Base-by-base conservation (phyloP, 1,140 invertebrate species). In the Cheumatopsyche charites region DNA sequence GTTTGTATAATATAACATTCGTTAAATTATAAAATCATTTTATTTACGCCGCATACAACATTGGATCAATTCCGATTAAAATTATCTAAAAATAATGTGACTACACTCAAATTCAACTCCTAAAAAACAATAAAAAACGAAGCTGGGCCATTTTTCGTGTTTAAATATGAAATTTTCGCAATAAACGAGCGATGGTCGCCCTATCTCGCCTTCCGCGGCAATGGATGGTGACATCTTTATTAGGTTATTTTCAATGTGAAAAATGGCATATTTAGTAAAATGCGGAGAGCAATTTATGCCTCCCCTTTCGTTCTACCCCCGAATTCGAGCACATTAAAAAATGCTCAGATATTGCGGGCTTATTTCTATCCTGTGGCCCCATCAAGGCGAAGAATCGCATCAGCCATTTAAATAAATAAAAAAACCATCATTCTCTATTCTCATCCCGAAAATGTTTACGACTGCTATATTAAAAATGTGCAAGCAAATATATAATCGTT, bases 231-330 rank as follows among this genome's bases (percentile, higher is more conserved):
- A 75, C 74, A 75, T 75, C 74, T 75, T 75, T 75, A 75, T 75
- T 71, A 75, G 71, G 74, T 73, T 75, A 75, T 75, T 73, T 75
- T 75, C 74, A 73, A 75, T 75, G 72, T 75, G 72, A 75, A 73
- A 71, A 75, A 75, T 75, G 71, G 71, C 69, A 73, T 71, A 73
- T 75, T 75, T 73, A 73, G 71, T 73, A 65, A 72, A 75, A 75
- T 73, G 67, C 42, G 71, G 26, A 70, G 68, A 62, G 68, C 55
- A 62, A 70, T 61, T 61, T 61, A 70, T 70, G 68, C 68, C 29
- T 70, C 41, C 55, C 25, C 63, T 68, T 58, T 36, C 29, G 9
- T 9, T 36, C 29, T 36, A 36, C 29, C 29, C 29, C 29, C 29
- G 29, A 3, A n/a, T 36, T 9, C 29, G 3, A 52, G 23, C 49